A percentile compares a stretch with the other conserved stretches of the same genome.
These are phyloP conservation scores for Spheniscus humboldti DNA, from an alignment of 2,797 vertebrate species.

Conservation along the genomic window DNA sequence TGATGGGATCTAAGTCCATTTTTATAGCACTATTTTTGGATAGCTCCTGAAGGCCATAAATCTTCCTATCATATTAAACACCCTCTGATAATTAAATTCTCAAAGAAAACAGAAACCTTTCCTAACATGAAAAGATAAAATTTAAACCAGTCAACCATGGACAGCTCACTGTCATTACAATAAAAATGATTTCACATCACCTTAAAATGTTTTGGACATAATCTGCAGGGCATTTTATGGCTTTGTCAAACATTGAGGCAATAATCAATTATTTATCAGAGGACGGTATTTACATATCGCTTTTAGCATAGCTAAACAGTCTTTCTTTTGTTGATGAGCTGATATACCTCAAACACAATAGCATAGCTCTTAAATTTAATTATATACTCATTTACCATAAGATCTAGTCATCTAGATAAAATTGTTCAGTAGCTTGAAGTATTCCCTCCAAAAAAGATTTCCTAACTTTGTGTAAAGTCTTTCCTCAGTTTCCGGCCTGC, in stretches of 20 bases:
- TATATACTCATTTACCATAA: conserved; percentile 67
- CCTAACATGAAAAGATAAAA: conserved; percentile 66
- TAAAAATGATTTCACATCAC: conserved; percentile 68
- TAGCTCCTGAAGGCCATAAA: conserved; percentile 60
- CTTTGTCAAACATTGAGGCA: conserved; percentile 71
- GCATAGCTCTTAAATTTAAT: conserved; percentile 66
- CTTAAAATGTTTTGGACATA: conserved; percentile 60
- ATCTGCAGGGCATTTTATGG: conserved; percentile 60
- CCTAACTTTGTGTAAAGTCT: conserved; percentile 78
- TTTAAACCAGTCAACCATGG: conserved; percentile 62
- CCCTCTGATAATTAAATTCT: conserved; percentile 70
- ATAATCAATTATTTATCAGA: conserved; percentile 73
- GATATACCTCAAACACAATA: conserved; percentile 50
- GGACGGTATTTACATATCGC: conserved; percentile 66
- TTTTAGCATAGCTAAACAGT: conserved; percentile 58
- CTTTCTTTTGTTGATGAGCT: conserved; percentile 55
- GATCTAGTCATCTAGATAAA: conserved; percentile 68
- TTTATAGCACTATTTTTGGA: conserved; percentile 68
- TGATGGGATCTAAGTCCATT: conserved; percentile 52
- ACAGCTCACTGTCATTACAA: conserved; percentile 64
- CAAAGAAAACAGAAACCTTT: conserved; percentile 67
- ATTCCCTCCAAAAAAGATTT: conserved; percentile 72
- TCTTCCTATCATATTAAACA: conserved; percentile 69
- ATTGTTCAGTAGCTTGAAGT: conserved; percentile 48
- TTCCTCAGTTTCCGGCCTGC: conserved; percentile 79